Evolutionary conservation across 2,113 vertebrate genomes (phyloP).

Genomic region (Trichomycterus rosablanca): DNA sequence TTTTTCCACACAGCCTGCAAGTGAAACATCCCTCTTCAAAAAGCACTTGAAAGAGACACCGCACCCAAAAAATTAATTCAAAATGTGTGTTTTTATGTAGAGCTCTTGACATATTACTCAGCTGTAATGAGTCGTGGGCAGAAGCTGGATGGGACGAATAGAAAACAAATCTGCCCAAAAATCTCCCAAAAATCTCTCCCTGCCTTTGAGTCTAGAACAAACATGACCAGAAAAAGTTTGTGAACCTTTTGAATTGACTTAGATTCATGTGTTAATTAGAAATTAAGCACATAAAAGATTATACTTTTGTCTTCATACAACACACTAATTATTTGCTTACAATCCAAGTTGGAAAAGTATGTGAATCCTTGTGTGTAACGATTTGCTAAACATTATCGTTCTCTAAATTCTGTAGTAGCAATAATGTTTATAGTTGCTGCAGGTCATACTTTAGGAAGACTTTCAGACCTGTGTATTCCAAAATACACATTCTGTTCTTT

Average conservation of each 20-base stretch:
- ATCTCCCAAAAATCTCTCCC: conserved; percentile 1
- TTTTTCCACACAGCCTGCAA: conserved; percentile 6
- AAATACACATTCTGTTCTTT: too few species aligned
- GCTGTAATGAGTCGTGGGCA: neutral
- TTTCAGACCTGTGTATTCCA: too few species aligned
- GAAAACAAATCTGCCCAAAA: neutral
- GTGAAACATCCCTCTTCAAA: conserved; percentile 22
- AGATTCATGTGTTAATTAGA: too few species aligned
- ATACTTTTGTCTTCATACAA: too few species aligned
- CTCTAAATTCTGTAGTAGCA: too few species aligned
- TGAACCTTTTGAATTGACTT: neutral
- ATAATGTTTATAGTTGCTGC: too few species aligned
- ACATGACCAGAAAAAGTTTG: neutral
- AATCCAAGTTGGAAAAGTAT: too few species aligned
- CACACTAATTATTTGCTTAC: too few species aligned
- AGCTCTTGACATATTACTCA: neutral
- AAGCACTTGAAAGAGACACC: conserved; percentile 15
- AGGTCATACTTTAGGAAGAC: too few species aligned
- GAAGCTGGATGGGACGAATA: neutral
- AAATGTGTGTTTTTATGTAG: conserved; percentile 2
- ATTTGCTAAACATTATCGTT: too few species aligned
- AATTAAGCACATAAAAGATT: too few species aligned
- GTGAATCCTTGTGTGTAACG: too few species aligned
- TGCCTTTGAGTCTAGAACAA: conserved; percentile 3
- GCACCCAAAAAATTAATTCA: conserved; percentile 34